A percentile compares a stretch with the other conserved stretches of the same genome.
These are phyloP conservation scores for Fragum sueziense DNA, from an alignment of 2,888 invertebrate species.

Conservation along the genomic window DNA sequence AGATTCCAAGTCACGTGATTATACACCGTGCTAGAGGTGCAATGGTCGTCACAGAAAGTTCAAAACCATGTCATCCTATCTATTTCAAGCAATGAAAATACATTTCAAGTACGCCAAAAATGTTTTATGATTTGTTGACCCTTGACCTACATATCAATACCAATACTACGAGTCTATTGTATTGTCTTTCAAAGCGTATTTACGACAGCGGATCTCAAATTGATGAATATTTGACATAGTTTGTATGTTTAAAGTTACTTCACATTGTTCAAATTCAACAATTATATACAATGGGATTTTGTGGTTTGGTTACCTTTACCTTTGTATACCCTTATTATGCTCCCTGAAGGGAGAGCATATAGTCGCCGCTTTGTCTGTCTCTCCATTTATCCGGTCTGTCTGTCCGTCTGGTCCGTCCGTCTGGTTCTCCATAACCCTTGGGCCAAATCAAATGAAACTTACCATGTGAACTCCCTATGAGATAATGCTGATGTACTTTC, in stretches of 20 bases:
- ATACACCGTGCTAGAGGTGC: too few relatives aligned
- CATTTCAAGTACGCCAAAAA: not conserved
- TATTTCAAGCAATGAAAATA: not conserved
- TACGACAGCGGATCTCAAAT: not conserved
- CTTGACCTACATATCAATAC: not conserved
- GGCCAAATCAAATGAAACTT: too few relatives aligned
- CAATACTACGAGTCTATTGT: not conserved
- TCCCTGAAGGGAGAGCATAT: too few relatives aligned
- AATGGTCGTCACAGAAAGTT: too few relatives aligned
- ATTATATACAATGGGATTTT: conserved; percentile 1
- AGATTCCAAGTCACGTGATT: too few relatives aligned
- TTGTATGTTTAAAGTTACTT: conserved; percentile 8
- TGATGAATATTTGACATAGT: conserved; percentile 22
- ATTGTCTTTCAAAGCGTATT: not conserved
- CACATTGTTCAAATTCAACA: conserved; percentile 2
- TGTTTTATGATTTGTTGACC: not conserved
- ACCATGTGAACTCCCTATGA: too few relatives aligned
- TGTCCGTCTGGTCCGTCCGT: too few relatives aligned
- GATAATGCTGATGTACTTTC: too few relatives aligned
- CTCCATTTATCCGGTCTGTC: too few relatives aligned
- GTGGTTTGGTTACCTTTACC: not conserved
- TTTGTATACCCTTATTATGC: too few relatives aligned
- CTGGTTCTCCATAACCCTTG: too few relatives aligned
- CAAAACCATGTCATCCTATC: not conserved
- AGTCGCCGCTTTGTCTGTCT: too few relatives aligned